Base-by-base conservation (phyloP, 2,113 vertebrate genomes). In the Hippolais icterina region DNA sequence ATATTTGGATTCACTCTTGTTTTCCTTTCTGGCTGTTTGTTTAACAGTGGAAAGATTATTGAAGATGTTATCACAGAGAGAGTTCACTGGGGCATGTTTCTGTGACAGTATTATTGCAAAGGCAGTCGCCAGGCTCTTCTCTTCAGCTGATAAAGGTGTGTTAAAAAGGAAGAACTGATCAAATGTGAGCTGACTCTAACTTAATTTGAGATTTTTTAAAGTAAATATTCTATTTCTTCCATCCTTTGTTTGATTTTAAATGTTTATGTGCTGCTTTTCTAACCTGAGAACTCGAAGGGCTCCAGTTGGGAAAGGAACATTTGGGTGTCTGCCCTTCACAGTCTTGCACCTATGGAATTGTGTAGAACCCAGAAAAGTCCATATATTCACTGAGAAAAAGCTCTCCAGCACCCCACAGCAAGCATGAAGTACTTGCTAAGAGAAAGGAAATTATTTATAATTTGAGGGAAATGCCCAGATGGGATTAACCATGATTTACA, bases 11-110 rank as follows among this genome's bases (percentile, higher is more conserved):
- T 70, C 28, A 5, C 78, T 83, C 76, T 63, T 91, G 71, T 91
- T 93, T 93, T 93, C 82, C 72, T 86, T 92, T 74, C 57, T 49
- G 80, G 16, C 81, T 83, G 71, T 87, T 90, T 75, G 90, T 81
- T 90, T 94, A 77, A 81, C 78, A 74, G 65, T 12, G 54, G 89
- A 95, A 87, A 90, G 94, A 75, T 83, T 89, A 81, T 57, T 72
- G 61, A 74, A 84, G 94, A 91, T 89, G 46, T 92, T 83, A 82
- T 88, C 94, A 76, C 86, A 91, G 52, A 47, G 63, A 93, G 66
- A 74, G 91, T 85, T 96, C 95, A 92, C 89, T 35, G 84, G 82
- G 87, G 59, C 50, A 5, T 37, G 68, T 93, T 91, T 27, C 81
- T 92, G 89, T 66, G 35, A 20, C 11, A 41, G 63, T 53, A 10